Percentiles rank a stretch among this genome's conserved stretches.
Conservation (phyloP, 2,888 invertebrate genomes). For the Spodoptera picta region DNA sequence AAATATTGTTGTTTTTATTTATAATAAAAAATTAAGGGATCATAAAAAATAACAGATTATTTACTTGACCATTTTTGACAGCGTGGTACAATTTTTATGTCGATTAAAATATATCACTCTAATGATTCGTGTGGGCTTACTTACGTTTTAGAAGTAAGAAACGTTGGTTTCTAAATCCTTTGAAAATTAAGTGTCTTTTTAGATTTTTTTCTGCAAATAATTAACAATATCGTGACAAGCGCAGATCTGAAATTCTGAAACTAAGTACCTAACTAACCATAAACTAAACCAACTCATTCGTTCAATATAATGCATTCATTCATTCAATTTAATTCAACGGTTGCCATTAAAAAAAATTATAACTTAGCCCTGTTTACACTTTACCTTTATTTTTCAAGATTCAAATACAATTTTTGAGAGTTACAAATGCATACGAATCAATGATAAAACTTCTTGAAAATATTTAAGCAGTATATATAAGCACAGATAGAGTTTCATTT, state of each 20-base stretch:
- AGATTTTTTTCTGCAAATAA: conserved; percentile 42
- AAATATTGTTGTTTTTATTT: background rate
- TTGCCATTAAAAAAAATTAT: background rate
- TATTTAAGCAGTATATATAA: too few species aligned
- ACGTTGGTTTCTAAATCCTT: conserved; percentile 25
- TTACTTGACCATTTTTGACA: conserved; percentile 56
- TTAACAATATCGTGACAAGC: conserved; percentile 52
- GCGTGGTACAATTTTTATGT: conserved; percentile 28
- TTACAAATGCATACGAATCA: too few species aligned
- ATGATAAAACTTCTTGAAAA: too few species aligned
- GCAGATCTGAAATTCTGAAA: conserved; percentile 45
- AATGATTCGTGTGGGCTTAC: conserved; percentile 13
- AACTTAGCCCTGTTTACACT: too few species aligned
- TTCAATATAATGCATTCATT: conserved; percentile 18
- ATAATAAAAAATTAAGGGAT: conserved; percentile 6
- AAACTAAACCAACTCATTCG: conserved; percentile 42
- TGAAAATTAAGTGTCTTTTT: conserved; percentile 31
- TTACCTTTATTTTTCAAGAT: too few species aligned
- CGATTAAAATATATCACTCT: background rate
- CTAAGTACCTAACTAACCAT: too few species aligned
- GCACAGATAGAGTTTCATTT: too few species aligned
- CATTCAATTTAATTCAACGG: background rate
- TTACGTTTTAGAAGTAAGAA: conserved; percentile 40
- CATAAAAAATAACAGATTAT: conserved; percentile 48
- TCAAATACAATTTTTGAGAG: too few species aligned